These are phyloP conservation scores for Neostethus bicornis DNA, from an alignment of 2,797 vertebrate species.

Conservation along the genomic window DNA sequence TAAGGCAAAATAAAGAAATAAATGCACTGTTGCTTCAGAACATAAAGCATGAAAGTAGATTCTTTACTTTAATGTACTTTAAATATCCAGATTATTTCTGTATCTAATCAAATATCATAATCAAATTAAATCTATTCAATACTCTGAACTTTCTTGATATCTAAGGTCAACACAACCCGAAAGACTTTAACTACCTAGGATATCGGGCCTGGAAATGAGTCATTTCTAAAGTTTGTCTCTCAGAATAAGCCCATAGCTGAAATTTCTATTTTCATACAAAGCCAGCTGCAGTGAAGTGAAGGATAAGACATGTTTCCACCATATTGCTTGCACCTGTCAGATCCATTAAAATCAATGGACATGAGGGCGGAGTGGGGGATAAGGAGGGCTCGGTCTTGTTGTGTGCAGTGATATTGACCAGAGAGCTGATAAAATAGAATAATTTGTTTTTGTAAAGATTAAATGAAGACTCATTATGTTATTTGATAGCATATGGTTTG, in stretches of 20 bases:
- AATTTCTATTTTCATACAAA: slow-evolving; percentile 35
- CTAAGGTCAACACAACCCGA: slow-evolving; percentile 5
- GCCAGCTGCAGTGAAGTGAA: slow-evolving; percentile 41
- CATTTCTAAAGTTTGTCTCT: slow-evolving; percentile 16
- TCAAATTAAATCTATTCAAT: neutral
- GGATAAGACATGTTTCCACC: slow-evolving; percentile 61
- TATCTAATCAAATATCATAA: too few relatives aligned
- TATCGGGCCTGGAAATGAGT: neutral
- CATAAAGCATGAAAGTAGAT: slow-evolving; percentile 11
- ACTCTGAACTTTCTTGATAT: neutral
- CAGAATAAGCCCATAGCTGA: slow-evolving; percentile 28
- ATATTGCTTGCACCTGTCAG: slow-evolving; percentile 71
- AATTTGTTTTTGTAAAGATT: neutral
- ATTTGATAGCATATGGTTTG: neutral
- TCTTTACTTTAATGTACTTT: neutral
- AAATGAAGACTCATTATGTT: neutral
- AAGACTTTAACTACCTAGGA: slow-evolving; percentile 9
- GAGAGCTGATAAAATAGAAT: neutral
- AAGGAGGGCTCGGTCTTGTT: neutral
- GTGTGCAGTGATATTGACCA: slow-evolving; percentile 21
- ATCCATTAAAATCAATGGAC: slow-evolving; percentile 54
- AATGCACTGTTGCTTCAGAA: slow-evolving; percentile 17
- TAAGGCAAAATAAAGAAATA: slow-evolving; percentile 36
- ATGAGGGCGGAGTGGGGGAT: slow-evolving; percentile 16
- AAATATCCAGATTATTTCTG: neutral